Percentiles rank a stretch among this genome's conserved stretches.
These are phyloP conservation scores for Manduca sexta DNA, from an alignment of 1,140 invertebrate species.

Conservation along the genomic window DNA sequence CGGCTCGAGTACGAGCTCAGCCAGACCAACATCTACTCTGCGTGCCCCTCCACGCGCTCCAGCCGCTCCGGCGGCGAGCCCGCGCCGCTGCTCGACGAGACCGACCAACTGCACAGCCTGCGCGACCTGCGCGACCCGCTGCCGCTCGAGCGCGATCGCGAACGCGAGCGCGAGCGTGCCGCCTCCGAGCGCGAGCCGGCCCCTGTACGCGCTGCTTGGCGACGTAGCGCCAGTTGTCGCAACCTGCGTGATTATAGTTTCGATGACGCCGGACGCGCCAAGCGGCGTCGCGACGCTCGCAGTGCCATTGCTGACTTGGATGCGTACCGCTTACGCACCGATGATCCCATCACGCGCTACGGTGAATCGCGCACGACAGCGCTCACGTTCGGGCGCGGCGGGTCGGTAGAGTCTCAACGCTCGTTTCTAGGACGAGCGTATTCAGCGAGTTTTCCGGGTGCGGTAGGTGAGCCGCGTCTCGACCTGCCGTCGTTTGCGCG, in stretches of 20 bases:
- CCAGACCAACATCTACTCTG: slow-evolving; percentile 71
- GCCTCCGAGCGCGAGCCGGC: slow-evolving; percentile 23
- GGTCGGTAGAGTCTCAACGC: slow-evolving; percentile 75
- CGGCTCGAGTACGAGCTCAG: slow-evolving; percentile 72
- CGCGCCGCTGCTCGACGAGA: no score
- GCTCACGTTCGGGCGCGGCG: slow-evolving; percentile 46
- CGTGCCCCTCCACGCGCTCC: slow-evolving; percentile 53
- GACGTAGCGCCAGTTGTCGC: slow-evolving; percentile 85
- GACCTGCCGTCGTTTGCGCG: slow-evolving; percentile 75
- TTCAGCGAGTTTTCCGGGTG: slow-evolving; percentile 89
- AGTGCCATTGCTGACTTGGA: slow-evolving; percentile 42
- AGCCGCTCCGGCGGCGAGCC: slow-evolving; percentile 45
- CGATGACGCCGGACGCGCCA: slow-evolving; percentile 78
- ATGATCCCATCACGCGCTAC: slow-evolving; percentile 85
- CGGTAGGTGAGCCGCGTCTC: slow-evolving; percentile 78
- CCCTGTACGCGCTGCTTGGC: slow-evolving; percentile 34
- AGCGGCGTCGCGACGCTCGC: slow-evolving; percentile 60
- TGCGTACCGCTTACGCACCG: slow-evolving; percentile 46
- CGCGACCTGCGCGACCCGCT: no score
- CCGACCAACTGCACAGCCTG: no score
- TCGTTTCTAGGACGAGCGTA: slow-evolving; percentile 79
- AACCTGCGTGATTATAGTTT: slow-evolving; percentile 84
- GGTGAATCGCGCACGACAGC: slow-evolving; percentile 77
- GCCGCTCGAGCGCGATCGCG: no score
- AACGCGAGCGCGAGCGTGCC: no score